Evolutionary conservation across 2,888 invertebrate species (phyloP), one percentile per base, ranked within the genome.

Genomic region (Dyspetes luteomarginatus): DNA sequence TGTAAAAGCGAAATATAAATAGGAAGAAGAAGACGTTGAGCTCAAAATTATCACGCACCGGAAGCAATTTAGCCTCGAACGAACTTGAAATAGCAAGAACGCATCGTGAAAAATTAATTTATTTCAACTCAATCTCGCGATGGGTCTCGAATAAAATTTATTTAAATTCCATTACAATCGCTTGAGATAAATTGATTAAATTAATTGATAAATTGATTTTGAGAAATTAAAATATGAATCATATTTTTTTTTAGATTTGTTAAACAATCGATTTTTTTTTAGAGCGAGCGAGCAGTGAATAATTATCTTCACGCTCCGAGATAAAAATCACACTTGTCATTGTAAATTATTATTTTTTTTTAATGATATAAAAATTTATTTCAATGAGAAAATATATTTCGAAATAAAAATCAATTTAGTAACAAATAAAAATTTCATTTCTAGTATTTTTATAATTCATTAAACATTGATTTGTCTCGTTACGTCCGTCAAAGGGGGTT

Each of bases 51-150:
- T 55, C 17, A 5, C 56, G 0, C 45, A 48, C 48, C 79, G 74
- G 79, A 79, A 75, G 62, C 41, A 56, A 41, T 79, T 69, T 58
- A 79, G 55, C 71, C 71, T 76, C 67, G 30, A 72, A 19, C 65
- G 75, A 67, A 72, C 60, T 80, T 67, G 71, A 60, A 60, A 79
- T 55, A 28, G 3, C 12, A 67, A 65, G 43, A 30, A 48, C 30
- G 28, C 28, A 24, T 30, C 17, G 7, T 28, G 9, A 7, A 55
- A 28, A 19, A 55, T 55, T 17, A n/a, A 36, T 64, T n/a, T n/a
- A n/a, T n/a, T n/a, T n/a, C n/a, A n/a, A n/a, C n/a, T n/a, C n/a
- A n/a, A n/a, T n/a, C n/a, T n/a, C n/a, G n/a, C n/a, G n/a, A n/a
- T n/a, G n/a, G n/a, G n/a, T n/a, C n/a, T n/a, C n/a, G n/a, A n/a